phyloP scores from a whole-genome alignment of 2,113 vertebrate species.

The Mastomys coucha region DNA sequence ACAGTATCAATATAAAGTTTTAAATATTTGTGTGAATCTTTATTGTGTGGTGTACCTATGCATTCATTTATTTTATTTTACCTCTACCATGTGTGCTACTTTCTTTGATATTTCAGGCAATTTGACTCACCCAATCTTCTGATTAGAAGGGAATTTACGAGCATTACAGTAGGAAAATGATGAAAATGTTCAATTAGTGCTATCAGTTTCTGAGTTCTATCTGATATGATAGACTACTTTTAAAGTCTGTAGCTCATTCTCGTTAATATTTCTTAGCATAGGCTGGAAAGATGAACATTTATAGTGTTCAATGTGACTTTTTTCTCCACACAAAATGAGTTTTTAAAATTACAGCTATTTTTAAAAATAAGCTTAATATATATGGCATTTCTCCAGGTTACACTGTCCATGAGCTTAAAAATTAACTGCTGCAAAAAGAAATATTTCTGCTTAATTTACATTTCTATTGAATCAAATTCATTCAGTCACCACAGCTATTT shows the following conservation, averaged over 20 bases:
- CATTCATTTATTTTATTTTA: not conserved
- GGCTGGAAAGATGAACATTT: constrained; percentile 32
- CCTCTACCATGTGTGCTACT: not conserved
- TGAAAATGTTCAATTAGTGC: not conserved
- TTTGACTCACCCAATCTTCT: constrained; percentile 3
- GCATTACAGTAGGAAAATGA: constrained; percentile 26
- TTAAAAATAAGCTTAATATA: constrained; percentile 57
- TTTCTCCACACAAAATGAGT: constrained; percentile 29
- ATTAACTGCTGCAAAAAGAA: constrained; percentile 53
- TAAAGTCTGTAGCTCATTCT: constrained; percentile 23
- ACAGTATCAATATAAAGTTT: not conserved
- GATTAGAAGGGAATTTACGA: constrained; percentile 12
- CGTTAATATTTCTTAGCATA: not conserved
- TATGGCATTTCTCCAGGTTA: constrained; percentile 60
- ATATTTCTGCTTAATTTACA: constrained; percentile 76
- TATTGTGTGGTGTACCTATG: not conserved
- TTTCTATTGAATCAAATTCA: constrained; percentile 62
- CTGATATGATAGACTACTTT: constrained; percentile 33
- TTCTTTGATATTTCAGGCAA: not conserved
- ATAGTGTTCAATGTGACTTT: constrained; percentile 36
- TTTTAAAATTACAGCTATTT: constrained; percentile 71
- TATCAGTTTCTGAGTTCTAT: constrained; percentile 25
- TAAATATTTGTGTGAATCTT: not conserved
- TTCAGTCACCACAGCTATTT: constrained; percentile 32
- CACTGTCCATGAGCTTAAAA: constrained; percentile 67